Percentiles rank a stretch among this genome's conserved stretches.
Conservation (phyloP, 2,113 vertebrate genomes). For the Platichthys flesus region DNA sequence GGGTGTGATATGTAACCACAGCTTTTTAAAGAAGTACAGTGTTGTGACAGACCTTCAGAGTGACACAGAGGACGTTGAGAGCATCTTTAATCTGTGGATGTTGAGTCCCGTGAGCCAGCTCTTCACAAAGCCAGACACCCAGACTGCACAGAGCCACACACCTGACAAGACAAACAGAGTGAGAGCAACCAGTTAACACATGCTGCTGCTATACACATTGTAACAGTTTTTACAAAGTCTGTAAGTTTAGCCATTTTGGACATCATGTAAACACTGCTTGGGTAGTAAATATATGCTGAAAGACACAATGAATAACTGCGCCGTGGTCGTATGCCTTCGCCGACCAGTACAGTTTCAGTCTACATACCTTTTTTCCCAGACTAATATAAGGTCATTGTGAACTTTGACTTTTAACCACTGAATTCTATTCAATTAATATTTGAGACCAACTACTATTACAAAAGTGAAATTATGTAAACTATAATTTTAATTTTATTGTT, state of each 20-base stretch:
- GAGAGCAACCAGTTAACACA: conserved; percentile 10
- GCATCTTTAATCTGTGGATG: conserved; percentile 98
- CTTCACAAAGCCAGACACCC: conserved; percentile 98
- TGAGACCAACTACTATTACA: no score
- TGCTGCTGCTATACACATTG: conserved; percentile 9
- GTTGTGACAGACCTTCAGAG: conserved; percentile 89
- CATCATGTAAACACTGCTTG: neutral
- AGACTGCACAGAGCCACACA: conserved; percentile 98
- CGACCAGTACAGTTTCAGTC: no score
- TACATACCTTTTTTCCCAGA: no score
- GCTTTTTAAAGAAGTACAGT: neutral
- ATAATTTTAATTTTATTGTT: neutral
- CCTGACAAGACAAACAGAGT: conserved; percentile 72
- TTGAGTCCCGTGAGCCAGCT: conserved; percentile 91
- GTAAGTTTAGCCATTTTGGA: neutral
- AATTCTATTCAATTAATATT: no score
- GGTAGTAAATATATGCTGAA: neutral
- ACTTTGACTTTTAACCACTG: no score
- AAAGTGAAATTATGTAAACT: neutral
- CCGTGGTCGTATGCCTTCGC: no score
- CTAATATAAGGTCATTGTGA: no score
- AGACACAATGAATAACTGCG: neutral
- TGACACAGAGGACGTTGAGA: conserved; percentile 97
- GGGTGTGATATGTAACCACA: neutral
- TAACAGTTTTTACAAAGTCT: neutral